These are phyloP conservation scores for Eristalinus sepulchralis DNA, from an alignment of 2,888 invertebrate genomes.

Conservation along the genomic window DNA sequence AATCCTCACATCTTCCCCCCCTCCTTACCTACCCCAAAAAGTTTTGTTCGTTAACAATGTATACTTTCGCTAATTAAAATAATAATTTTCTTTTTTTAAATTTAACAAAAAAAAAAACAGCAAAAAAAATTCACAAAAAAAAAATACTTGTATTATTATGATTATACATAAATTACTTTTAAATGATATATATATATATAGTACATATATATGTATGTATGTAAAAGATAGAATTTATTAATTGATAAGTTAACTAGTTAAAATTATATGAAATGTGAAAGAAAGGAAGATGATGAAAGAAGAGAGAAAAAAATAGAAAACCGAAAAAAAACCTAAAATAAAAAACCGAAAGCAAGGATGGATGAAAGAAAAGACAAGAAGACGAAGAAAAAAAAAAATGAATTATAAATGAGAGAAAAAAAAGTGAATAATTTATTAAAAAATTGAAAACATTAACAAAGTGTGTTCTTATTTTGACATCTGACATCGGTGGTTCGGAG, in stretches of 20 bases:
- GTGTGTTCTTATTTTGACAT: constrained; percentile 54
- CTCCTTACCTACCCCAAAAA: neutral
- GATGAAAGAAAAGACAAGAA: neutral
- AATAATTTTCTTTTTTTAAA: constrained; percentile 25
- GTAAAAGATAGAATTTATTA: constrained; percentile 68
- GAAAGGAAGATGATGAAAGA: neutral
- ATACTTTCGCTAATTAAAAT: constrained; percentile 19
- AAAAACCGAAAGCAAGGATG: constrained; percentile 8
- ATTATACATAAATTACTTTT: constrained; percentile 64
- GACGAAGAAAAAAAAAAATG: constrained; percentile 59
- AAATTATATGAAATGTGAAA: constrained; percentile 67
- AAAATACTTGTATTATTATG: constrained; percentile 51
- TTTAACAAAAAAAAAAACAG: constrained; percentile 31
- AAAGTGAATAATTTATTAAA: constrained; percentile 71
- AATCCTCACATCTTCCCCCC: neutral
- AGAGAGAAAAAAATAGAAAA: constrained; percentile 35
- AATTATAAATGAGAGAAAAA: constrained; percentile 68
- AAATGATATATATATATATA: constrained; percentile 48
- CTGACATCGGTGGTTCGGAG: neutral
- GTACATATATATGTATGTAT: constrained; percentile 14
- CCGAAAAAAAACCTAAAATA: constrained; percentile 23
- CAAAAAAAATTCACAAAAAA: constrained; percentile 21
- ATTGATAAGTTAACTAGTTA: constrained; percentile 70
- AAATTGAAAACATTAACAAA: constrained; percentile 66
- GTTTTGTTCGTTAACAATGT: constrained; percentile 50